phyloP scores from a whole-genome alignment of 2,888 invertebrate species.

The Ommatoiulus sabulosus region DNA sequence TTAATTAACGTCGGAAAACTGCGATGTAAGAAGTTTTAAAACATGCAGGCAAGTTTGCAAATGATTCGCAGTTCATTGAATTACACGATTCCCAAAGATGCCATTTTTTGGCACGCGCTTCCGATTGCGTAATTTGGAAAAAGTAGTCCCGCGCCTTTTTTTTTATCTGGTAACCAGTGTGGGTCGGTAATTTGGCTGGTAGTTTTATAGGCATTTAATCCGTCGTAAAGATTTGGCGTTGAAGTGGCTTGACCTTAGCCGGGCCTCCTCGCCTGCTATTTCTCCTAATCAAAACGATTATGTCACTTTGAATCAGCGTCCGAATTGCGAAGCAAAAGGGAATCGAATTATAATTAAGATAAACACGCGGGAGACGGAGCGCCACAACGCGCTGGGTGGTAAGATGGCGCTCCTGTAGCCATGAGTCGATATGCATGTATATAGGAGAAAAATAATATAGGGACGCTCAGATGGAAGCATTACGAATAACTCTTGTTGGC shows the following conservation, averaged over 20 bases:
- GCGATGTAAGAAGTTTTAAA: too few relatives aligned
- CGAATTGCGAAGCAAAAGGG: neutral
- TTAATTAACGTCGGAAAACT: too few relatives aligned
- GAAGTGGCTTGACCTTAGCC: constrained; percentile 9
- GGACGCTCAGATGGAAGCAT: too few relatives aligned
- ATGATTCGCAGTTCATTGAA: too few relatives aligned
- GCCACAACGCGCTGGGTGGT: neutral
- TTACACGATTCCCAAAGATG: too few relatives aligned
- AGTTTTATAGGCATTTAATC: constrained; percentile 12
- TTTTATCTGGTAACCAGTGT: neutral
- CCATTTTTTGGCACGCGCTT: neutral
- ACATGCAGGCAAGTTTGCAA: too few relatives aligned
- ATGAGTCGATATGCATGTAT: too few relatives aligned
- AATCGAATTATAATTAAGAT: constrained; percentile 2
- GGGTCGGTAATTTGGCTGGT: neutral
- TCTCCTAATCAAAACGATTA: neutral
- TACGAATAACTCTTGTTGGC: too few relatives aligned
- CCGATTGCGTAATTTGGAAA: neutral
- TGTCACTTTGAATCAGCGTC: neutral
- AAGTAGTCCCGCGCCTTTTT: neutral
- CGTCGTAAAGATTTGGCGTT: constrained; percentile 3
- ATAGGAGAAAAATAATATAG: too few relatives aligned
- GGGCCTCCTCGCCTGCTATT: neutral
- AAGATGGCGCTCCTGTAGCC: neutral
- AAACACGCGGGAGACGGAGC: neutral